These are phyloP conservation scores for Drosophila setosimentum DNA, from an alignment of 2,888 invertebrate species.

Conservation along the genomic window DNA sequence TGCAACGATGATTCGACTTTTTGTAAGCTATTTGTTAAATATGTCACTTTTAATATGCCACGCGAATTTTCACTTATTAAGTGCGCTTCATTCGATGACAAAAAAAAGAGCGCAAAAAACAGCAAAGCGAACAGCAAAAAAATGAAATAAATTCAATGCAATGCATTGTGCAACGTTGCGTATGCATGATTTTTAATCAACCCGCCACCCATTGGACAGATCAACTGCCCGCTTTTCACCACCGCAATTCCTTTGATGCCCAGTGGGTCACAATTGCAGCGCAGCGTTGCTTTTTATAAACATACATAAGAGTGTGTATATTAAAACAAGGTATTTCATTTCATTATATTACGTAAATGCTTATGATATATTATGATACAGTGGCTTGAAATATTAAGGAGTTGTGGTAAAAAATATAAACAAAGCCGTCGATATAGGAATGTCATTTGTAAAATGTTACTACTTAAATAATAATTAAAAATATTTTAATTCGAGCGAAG, in stretches of 20 bases:
- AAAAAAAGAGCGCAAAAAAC: slow-evolving; percentile 21
- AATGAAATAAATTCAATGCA: slow-evolving; percentile 35
- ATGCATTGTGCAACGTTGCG: slow-evolving; percentile 60
- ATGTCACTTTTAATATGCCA: slow-evolving; percentile 74
- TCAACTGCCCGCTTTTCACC: slow-evolving; percentile 13
- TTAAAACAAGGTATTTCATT: slow-evolving; percentile 58
- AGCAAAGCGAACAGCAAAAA: slow-evolving; percentile 13
- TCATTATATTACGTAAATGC: slow-evolving; percentile 52
- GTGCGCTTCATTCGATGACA: slow-evolving; percentile 63
- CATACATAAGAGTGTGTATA: slow-evolving; percentile 3
- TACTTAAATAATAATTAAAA: neutral
- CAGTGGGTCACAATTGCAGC: slow-evolving; percentile 26
- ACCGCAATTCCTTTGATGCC: slow-evolving; percentile 20
- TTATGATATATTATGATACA: slow-evolving; percentile 29
- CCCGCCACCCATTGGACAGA: slow-evolving; percentile 36
- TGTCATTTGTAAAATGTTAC: neutral
- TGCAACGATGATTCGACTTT: slow-evolving; percentile 54
- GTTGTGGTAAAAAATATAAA: neutral
- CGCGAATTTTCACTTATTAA: slow-evolving; percentile 72
- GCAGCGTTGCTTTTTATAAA: slow-evolving; percentile 42
- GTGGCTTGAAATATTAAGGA: slow-evolving; percentile 16
- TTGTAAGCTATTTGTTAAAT: slow-evolving; percentile 70
- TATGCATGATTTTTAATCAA: slow-evolving; percentile 73
- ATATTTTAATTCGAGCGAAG: neutral
- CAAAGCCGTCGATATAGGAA: neutral